phyloP scores from a whole-genome alignment of 92 coral and sea anemone species.

The Chrysogorgia sp. region DNA sequence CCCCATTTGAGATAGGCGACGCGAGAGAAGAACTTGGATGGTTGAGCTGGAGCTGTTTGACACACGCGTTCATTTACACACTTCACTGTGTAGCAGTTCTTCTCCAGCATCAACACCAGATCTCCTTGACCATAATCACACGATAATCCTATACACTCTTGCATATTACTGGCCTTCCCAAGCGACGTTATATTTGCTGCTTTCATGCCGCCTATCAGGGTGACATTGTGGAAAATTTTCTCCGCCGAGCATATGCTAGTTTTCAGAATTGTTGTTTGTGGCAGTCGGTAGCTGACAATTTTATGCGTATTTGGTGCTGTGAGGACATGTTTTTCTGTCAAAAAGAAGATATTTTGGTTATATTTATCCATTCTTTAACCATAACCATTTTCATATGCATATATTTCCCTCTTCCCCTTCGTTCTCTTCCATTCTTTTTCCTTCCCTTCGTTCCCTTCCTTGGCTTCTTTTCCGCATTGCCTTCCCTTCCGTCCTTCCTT shows the following conservation, averaged over 20 bases:
- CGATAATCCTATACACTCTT: slow-evolving; percentile 94
- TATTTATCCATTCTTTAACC: not conserved
- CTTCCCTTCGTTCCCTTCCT: not conserved
- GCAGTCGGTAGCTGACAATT: slow-evolving; percentile 85
- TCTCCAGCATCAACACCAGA: slow-evolving; percentile 89
- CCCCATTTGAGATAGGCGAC: slow-evolving; percentile 97
- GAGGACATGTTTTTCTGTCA: slow-evolving; percentile 77
- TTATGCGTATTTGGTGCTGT: slow-evolving; percentile 77
- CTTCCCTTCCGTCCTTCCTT: not conserved
- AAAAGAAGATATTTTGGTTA: not conserved
- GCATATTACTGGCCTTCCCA: slow-evolving; percentile 88
- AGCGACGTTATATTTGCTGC: slow-evolving; percentile 93
- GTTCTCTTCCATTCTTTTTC: not conserved
- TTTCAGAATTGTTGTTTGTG: slow-evolving; percentile 87
- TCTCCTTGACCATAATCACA: slow-evolving; percentile 92
- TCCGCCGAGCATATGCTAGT: slow-evolving; percentile 91
- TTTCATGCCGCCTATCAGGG: slow-evolving; percentile 93
- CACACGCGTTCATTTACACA: slow-evolving; percentile 88
- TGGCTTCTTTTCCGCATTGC: not conserved
- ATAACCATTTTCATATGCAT: not conserved
- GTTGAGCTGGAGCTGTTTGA: slow-evolving; percentile 92
- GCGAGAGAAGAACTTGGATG: slow-evolving; percentile 77
- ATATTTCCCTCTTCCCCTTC: not conserved
- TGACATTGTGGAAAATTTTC: slow-evolving; percentile 86
- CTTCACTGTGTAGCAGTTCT: slow-evolving; percentile 77